A percentile compares a stretch with the other conserved stretches of the same genome.
Evolutionary conservation across 2,888 invertebrate genomes (phyloP).

Genomic region (Schizotus pectinicornis): DNA sequence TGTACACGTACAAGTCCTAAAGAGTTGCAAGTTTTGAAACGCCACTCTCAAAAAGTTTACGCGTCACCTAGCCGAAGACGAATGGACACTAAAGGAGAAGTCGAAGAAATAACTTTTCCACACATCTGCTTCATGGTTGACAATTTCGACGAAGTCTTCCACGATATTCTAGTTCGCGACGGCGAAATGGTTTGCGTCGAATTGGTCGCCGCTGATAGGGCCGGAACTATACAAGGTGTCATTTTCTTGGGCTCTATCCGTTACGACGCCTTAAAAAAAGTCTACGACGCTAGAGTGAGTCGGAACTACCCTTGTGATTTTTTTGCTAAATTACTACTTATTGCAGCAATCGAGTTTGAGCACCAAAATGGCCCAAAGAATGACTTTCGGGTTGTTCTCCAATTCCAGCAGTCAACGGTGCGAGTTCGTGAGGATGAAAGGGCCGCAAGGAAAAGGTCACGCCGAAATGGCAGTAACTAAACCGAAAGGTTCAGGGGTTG

Average conservation of each 20-base stretch:
- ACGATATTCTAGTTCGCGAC: constrained; percentile 95
- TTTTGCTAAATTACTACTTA: constrained; percentile 4
- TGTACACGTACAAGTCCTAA: constrained; percentile 97
- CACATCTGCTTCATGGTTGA: constrained; percentile 99
- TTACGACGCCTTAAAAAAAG: constrained; percentile 95
- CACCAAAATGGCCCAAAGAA: constrained; percentile 92
- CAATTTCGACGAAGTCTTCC: constrained; percentile 98
- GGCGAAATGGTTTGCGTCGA: constrained; percentile 99
- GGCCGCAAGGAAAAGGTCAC: constrained; percentile 94
- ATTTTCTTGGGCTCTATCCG: constrained; percentile 97
- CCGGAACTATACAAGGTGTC: constrained; percentile 86
- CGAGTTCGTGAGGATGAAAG: constrained; percentile 98
- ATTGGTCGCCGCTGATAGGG: constrained; percentile 89
- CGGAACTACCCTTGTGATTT: not conserved
- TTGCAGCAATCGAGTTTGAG: constrained; percentile 87
- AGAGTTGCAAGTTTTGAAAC: constrained; percentile 92
- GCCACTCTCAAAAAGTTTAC: constrained; percentile 92
- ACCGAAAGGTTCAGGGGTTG: constrained; percentile 89
- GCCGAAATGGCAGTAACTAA: constrained; percentile 98
- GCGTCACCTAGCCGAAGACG: constrained; percentile 95
- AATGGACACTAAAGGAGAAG: constrained; percentile 98
- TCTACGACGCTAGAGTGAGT: constrained; percentile 93
- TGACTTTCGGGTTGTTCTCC: constrained; percentile 91
- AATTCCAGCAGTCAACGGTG: constrained; percentile 80
- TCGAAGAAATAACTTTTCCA: constrained; percentile 98